Percentiles rank a stretch among this genome's conserved stretches.
phyloP scores from a whole-genome alignment of 2,113 vertebrate species.

The Passer montanus region DNA sequence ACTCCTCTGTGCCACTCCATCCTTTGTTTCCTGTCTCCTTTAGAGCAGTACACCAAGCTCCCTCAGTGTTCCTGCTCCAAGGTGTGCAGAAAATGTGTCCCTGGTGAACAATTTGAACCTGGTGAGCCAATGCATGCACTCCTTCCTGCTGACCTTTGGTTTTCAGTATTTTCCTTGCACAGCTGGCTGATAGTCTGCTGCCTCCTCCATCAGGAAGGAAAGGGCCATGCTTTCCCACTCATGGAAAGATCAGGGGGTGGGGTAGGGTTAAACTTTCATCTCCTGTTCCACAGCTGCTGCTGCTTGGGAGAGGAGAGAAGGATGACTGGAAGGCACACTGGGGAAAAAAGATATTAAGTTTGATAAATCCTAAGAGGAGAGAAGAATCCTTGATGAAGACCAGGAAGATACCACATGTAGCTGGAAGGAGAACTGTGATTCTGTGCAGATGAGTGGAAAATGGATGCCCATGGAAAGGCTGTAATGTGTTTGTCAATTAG shows the following conservation, averaged over 20 bases:
- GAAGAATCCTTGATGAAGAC: neutral
- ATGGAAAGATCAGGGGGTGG: fast-evolving
- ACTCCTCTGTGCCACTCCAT: too few relatives aligned
- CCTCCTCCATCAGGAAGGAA: neutral
- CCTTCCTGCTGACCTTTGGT: neutral
- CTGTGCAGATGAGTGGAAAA: neutral
- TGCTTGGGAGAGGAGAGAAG: neutral
- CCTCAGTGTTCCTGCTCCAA: neutral
- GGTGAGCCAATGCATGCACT: neutral
- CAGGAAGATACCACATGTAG: neutral
- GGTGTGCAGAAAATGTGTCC: neutral
- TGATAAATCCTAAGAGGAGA: neutral
- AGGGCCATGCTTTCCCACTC: neutral
- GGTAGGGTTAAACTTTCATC: neutral
- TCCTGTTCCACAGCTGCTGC: neutral
- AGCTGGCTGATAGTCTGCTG: neutral
- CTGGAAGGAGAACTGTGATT: neutral
- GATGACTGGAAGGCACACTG: neutral
- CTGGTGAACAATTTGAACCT: neutral
- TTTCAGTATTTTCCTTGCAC: neutral
- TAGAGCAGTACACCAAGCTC: neutral
- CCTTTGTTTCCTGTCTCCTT: neutral
- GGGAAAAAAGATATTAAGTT: neutral
- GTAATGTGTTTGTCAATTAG: neutral
- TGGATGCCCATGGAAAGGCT: neutral